A percentile compares a stretch with the other conserved stretches of the same genome.
These are phyloP conservation scores for Syrrhaptes paradoxus DNA, from an alignment of 2,113 vertebrate genomes.

Conservation along the genomic window DNA sequence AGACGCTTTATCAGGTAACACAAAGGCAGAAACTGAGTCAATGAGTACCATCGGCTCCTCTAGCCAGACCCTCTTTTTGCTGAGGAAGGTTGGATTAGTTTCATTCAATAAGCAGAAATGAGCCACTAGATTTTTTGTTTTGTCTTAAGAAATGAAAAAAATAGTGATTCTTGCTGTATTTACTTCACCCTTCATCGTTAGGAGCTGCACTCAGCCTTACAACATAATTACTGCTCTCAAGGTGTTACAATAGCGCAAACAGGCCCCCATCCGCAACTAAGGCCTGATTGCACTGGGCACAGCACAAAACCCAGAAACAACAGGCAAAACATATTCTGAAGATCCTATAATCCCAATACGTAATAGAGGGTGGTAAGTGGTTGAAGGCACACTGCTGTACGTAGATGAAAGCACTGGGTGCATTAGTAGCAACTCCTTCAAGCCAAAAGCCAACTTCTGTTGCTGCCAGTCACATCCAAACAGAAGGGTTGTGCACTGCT, in stretches of 20 bases:
- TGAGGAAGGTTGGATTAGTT: background rate
- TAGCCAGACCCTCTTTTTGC: background rate
- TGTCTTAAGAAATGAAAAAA: background rate
- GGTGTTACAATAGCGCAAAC: background rate
- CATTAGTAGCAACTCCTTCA: background rate
- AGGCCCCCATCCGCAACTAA: background rate
- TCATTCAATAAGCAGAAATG: background rate
- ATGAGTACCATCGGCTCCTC: background rate
- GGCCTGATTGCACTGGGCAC: background rate
- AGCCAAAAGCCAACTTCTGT: background rate
- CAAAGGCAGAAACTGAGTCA: background rate
- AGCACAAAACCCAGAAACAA: background rate
- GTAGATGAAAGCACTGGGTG: background rate
- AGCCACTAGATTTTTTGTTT: background rate
- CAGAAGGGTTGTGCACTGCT: background rate
- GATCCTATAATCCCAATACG: background rate
- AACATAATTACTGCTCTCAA: background rate
- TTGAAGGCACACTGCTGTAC: background rate
- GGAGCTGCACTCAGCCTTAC: background rate
- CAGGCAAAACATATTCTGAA: background rate
- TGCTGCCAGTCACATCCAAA: background rate
- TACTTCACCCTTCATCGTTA: background rate
- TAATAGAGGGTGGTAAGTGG: background rate
- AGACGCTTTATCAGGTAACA: background rate
- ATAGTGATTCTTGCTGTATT: background rate